phyloP scores from a whole-genome alignment of 2,113 vertebrate species.

The Brienomyrus longianalis region DNA sequence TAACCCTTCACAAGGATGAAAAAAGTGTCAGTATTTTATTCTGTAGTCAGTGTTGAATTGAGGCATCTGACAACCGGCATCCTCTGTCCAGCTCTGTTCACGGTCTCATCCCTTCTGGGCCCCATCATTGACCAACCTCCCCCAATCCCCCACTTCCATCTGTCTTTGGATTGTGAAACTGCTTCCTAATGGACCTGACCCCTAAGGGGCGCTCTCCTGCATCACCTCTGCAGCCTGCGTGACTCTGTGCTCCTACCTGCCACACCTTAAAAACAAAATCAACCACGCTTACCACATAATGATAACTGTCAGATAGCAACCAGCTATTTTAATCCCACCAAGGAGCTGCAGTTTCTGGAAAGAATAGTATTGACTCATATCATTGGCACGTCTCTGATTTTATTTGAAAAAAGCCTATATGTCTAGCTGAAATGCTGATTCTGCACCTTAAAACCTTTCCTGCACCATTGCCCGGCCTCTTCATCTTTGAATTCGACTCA shows the following conservation, averaged over 20 bases:
- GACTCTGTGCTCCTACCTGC: neutral
- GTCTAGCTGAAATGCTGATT: neutral
- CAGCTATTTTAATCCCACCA: neutral
- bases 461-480: neutral
- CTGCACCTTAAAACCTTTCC: neutral
- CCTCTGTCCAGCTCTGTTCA: neutral
- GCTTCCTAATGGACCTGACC: neutral
- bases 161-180: neutral
- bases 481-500: neutral
- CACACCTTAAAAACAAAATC: neutral
- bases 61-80: neutral
- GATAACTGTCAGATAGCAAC: neutral
- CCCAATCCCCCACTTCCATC: neutral
- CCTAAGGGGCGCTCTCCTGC: neutral
- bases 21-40: neutral
- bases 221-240: neutral
- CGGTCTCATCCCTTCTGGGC: neutral
- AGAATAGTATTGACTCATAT: neutral
- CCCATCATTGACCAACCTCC: neutral
- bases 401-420: neutral
- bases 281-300: neutral
- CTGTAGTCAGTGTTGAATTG: neutral
- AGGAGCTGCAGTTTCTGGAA: neutral
- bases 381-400: neutral
- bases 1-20: neutral